Base-by-base conservation (phyloP, 2,888 invertebrate genomes). In the Cecidostiba fungosa region DNA sequence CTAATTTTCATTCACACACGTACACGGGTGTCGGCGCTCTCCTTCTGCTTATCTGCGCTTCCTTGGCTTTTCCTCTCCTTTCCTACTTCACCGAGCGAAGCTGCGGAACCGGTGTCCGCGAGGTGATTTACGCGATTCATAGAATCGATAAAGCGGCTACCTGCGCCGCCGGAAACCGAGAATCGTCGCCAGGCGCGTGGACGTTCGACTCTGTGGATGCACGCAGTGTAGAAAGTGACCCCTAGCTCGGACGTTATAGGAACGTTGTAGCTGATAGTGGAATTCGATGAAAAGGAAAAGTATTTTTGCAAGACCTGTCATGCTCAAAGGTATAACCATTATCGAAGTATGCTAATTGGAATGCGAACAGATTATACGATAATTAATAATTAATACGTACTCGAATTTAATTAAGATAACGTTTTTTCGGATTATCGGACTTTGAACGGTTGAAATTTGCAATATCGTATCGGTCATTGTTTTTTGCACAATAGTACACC, bases 101-200 rank as follows among this genome's bases (percentile, higher is more conserved):
- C 59, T 79, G n/a, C n/a, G 86, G 81, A 89, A 88, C n/a, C n/a
- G 54, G 54, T 50, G 19, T 50, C 50, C 50, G 82, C 62, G 50
- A 19, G 29, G 86, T 88, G 89, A 88, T 89, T 89, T 88, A 89
- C 89, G 88, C 87, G 88, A 89, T 89, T 88, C 87, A 72, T 79
- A 77, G 89, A 87, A 88, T 87, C 87, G 89, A 89, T 89, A 89
- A 86, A 72, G 19, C 26, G 81, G 86, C 88, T 88, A 87, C 87
- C 84, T 87, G 82, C 84, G 39, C 76, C 66, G 84, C 86, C 80
- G 82, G 87, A 87, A 87, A 84, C 74, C 66, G 54, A 78, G 87
- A 82, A 85, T 85, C 80, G 47, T 43, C 82, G 66, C 66, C 66
- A 36, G 32, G 62, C 62, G 23, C n/a, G 54, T 72, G 76, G 54